Base-by-base conservation (phyloP, 2,888 invertebrate genomes). In the Chaitophorus viminalis region DNA sequence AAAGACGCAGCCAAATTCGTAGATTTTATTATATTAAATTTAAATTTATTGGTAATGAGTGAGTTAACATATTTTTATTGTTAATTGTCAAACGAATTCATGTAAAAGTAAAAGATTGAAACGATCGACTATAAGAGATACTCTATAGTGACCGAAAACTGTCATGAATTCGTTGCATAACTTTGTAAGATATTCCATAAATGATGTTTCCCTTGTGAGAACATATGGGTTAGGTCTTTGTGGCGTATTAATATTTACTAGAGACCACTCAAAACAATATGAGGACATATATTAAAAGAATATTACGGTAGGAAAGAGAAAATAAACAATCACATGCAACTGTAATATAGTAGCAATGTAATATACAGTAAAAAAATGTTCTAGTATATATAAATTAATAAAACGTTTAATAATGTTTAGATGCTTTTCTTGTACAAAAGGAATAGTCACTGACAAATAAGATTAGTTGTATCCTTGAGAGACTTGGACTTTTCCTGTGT, bases 221-320 rank as follows among this genome's bases (percentile, higher is more conserved):
- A 85, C 54, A 46, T 11, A 18, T 39, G 74, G 83, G 83, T 65
- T 84, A 21, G 83, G 83, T 84, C 39, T 29, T 60, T 75, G 68
- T 52, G 82, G n/a, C 75, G 39, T 75, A 75, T 39, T 65, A 74
- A 75, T 75, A n/a, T n/a, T n/a, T n/a, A 76, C 46, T 29, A 84
- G 46, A 84, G 46, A 25, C 65, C 68, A 46, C n/a, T 29, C 14
- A 33, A 76, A 65, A 65, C n/a, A 36, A 9, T 6, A 11, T 75
- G 77, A 84, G 84, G 84, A 68, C 84, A n/a, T 65, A 21, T 31
- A 39, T 65, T 46, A 84, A 84, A 76, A 65, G 21, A 84, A 31
- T 76, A 46, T 76, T 65, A 46, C 65, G 17, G 46, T 29, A 25
- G 65, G 39, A 31, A 11, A 65, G 17, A 46, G 39, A 84, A 76